These are phyloP conservation scores for Holotrichia oblita DNA, from an alignment of 1,140 invertebrate genomes.

Conservation along the genomic window DNA sequence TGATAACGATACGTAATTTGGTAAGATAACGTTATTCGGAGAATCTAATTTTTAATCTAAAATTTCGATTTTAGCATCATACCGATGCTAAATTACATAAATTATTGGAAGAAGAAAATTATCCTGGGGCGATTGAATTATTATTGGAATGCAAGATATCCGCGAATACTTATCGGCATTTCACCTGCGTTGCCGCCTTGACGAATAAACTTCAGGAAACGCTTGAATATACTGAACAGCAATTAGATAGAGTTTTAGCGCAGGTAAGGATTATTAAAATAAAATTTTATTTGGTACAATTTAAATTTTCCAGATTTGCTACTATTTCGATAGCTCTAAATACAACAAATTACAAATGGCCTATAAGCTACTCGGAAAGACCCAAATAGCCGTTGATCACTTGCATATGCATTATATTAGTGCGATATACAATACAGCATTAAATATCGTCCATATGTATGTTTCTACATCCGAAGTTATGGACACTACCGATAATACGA, in stretches of 20 bases:
- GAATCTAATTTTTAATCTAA: no score
- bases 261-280: constrained; percentile 65
- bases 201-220: constrained; percentile 90
- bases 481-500: constrained; percentile 59
- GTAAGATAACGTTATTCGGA: constrained; percentile 68
- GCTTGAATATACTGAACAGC: constrained; percentile 89
- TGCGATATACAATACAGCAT: constrained; percentile 89
- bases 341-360: constrained; percentile 86
- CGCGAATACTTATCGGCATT: constrained; percentile 83
- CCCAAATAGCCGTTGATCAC: constrained; percentile 86
- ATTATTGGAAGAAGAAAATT: constrained; percentile 85
- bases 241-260: constrained; percentile 86
- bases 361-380: constrained; percentile 86
- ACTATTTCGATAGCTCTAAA: constrained; percentile 75
- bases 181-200: constrained; percentile 86
- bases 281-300: background rate
- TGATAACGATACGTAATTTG: constrained; percentile 85
- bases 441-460: constrained; percentile 79
- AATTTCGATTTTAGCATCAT: constrained; percentile 72
- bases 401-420: constrained; percentile 95
- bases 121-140: constrained; percentile 87
- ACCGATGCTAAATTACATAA: constrained; percentile 87
- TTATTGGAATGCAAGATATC: constrained; percentile 89
- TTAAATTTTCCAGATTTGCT: constrained; percentile 66
- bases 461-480: constrained; percentile 58